These are phyloP conservation scores for Tupaia chinensis DNA, from an alignment of 2,113 vertebrate species.

Conservation along the genomic window DNA sequence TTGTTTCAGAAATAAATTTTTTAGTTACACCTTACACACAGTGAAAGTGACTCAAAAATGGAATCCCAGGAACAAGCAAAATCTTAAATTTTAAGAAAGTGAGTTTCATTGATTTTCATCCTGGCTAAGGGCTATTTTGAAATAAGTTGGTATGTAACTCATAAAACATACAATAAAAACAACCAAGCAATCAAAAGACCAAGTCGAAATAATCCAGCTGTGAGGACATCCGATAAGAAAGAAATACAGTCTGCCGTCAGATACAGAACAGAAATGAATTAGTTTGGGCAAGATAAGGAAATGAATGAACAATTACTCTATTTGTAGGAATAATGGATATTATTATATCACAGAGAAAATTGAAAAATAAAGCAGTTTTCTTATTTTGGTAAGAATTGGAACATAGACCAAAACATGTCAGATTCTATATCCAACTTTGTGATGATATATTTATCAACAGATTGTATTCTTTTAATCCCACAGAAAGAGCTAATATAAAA, in stretches of 20 bases:
- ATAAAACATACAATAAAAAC: slow-evolving; percentile 68
- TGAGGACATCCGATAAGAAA: background rate
- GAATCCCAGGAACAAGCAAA: background rate
- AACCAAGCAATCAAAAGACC: slow-evolving; percentile 10
- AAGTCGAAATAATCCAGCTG: slow-evolving; percentile 48
- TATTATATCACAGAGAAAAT: background rate
- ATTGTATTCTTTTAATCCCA: background rate
- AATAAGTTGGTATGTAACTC: slow-evolving; percentile 57
- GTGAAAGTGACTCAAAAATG: background rate
- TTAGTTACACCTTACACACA: background rate
- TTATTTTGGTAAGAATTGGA: background rate
- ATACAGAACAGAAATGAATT: background rate
- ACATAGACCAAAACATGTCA: background rate
- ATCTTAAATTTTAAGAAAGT: slow-evolving; percentile 46
- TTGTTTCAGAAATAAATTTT: background rate
- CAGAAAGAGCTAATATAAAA: background rate
- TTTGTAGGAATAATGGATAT: background rate
- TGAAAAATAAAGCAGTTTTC: background rate
- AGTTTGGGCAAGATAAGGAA: background rate
- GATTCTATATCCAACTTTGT: background rate
- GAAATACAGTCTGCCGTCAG: background rate
- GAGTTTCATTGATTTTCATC: slow-evolving; percentile 59
- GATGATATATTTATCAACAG: background rate
- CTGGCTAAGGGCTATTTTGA: slow-evolving; percentile 57
- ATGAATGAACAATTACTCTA: background rate